Percentiles rank a stretch among this genome's conserved stretches.
These are phyloP conservation scores for Digitonthophagus gazella DNA, from an alignment of 2,888 invertebrate species.

Conservation along the genomic window DNA sequence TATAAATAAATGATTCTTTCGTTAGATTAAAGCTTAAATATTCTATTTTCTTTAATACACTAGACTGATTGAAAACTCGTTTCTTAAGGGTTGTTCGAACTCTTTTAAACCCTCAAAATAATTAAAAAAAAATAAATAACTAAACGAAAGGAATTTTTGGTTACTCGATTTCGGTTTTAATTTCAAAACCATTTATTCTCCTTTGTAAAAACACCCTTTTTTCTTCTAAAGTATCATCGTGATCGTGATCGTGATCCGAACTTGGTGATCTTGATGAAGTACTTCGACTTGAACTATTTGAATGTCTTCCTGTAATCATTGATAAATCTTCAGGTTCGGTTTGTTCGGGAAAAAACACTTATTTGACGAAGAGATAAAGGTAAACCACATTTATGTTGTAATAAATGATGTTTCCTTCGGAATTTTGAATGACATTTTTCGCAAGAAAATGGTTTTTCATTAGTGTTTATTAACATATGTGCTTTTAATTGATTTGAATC, in stretches of 20 bases:
- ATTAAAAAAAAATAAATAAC: neutral
- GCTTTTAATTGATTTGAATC: constrained; percentile 92
- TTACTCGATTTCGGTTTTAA: neutral
- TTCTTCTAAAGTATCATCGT: too few relatives aligned
- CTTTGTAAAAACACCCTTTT: neutral
- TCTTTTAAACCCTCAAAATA: neutral
- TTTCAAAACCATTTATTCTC: too few relatives aligned
- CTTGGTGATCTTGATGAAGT: constrained; percentile 50
- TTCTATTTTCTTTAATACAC: too few relatives aligned
- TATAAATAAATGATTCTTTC: too few relatives aligned
- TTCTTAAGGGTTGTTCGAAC: neutral
- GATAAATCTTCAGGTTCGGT: constrained; percentile 91
- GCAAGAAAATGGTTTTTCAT: constrained; percentile 86
- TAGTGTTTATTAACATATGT: constrained; percentile 84
- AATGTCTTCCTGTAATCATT: constrained; percentile 60
- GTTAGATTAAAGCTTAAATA: too few relatives aligned
- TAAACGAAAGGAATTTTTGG: neutral
- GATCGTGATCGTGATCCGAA: constrained; percentile 54
- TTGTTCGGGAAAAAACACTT: constrained; percentile 68
- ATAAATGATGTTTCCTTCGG: constrained; percentile 80
- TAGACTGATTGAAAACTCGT: neutral
- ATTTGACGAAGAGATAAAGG: constrained; percentile 40
- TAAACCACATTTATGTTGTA: constrained; percentile 77
- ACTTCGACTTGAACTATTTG: constrained; percentile 52
- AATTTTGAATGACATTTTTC: constrained; percentile 74